Evolutionary conservation across 2,888 invertebrate genomes (phyloP).

Genomic region (Drosophila demipolita): DNA sequence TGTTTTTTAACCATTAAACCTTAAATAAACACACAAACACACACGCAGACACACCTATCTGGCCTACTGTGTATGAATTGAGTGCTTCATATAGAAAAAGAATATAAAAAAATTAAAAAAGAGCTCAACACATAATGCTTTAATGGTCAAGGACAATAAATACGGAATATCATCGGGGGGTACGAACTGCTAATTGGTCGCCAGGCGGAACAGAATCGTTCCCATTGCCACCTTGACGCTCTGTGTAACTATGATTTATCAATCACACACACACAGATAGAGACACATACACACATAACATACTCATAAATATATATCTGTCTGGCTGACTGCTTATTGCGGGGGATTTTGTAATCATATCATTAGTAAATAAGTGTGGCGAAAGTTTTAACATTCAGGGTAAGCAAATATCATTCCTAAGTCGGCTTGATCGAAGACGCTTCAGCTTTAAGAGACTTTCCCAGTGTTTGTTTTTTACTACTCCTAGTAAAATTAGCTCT

Average conservation of each 20-base stretch:
- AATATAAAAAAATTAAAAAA: slow-evolving; percentile 6
- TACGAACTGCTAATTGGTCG: slow-evolving; percentile 37
- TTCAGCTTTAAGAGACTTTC: slow-evolving; percentile 14
- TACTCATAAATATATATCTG: background rate
- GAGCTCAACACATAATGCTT: slow-evolving; percentile 21
- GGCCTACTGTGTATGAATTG: slow-evolving; percentile 7
- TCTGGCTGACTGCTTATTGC: slow-evolving; percentile 4
- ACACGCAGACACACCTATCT: slow-evolving; percentile 4
- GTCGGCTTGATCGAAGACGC: slow-evolving; percentile 30
- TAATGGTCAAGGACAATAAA: slow-evolving; percentile 44
- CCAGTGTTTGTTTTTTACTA: slow-evolving; percentile 4
- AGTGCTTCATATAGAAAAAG: slow-evolving; percentile 30
- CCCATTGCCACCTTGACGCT: slow-evolving; percentile 29
- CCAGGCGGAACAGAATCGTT: slow-evolving; percentile 41
- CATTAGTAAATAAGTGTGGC: slow-evolving; percentile 46
- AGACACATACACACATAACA: background rate
- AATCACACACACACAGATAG: slow-evolving; percentile 39
- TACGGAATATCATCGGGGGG: slow-evolving; percentile 24
- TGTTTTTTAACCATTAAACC: slow-evolving; percentile 62
- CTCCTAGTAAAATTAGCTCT: background rate
- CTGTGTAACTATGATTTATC: slow-evolving; percentile 47
- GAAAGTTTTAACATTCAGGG: slow-evolving; percentile 32
- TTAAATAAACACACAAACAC: slow-evolving; percentile 32
- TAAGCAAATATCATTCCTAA: slow-evolving; percentile 32
- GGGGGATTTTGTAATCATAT: slow-evolving; percentile 41